A percentile compares a stretch with the other conserved stretches of the same genome.
Conservation (phyloP, 2,797 vertebrate species). For the Rousettus madagascariensis region DNA sequence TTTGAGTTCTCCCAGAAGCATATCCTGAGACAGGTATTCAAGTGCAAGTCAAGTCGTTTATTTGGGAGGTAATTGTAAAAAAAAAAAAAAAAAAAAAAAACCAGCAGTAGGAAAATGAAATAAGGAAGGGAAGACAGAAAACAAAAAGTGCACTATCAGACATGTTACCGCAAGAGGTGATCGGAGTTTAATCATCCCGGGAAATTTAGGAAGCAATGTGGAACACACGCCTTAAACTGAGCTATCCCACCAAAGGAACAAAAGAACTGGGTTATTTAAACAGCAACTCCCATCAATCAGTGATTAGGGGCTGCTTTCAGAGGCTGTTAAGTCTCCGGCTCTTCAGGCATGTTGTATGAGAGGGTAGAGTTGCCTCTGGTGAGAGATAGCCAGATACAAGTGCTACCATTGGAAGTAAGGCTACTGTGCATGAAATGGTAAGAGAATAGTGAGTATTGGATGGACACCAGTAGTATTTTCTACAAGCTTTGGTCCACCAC, state of each 20-base stretch:
- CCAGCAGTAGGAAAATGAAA: background rate
- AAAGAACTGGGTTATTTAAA: background rate
- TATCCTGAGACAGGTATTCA: conserved; percentile 2
- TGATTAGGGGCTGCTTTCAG: background rate
- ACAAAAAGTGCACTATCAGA: background rate
- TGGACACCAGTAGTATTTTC: background rate
- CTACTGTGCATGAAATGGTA: background rate
- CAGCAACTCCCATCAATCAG: background rate
- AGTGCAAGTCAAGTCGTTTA: conserved; percentile 27
- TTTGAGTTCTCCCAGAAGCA: background rate
- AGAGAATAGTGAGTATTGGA: background rate
- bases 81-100: background rate
- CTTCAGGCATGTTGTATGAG: background rate
- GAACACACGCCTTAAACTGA: background rate
- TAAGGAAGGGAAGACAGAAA: background rate
- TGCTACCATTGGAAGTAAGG: background rate
- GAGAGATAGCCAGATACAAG: background rate
- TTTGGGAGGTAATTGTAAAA: background rate
- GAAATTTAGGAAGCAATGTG: background rate
- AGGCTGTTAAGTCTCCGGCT: background rate
- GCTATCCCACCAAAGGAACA: background rate
- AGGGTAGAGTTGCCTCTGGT: background rate
- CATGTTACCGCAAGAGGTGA: background rate
- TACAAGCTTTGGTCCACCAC: background rate
- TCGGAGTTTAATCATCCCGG: background rate